Conservation (phyloP, 2,888 invertebrate species). For the Oscheius sp. region DNA sequence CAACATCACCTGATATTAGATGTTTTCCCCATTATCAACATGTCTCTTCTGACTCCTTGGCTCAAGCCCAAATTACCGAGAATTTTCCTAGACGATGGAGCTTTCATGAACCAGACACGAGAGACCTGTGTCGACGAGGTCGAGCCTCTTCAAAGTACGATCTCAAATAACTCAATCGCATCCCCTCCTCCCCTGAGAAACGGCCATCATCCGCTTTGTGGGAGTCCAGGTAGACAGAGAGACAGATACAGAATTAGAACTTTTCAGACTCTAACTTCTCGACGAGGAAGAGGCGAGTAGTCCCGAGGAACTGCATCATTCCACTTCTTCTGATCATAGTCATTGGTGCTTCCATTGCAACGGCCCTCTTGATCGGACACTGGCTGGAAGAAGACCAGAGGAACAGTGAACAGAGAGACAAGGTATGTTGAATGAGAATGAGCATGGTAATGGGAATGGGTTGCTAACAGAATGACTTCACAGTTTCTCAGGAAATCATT, state of each 20-base stretch:
- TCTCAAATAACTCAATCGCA: not conserved
- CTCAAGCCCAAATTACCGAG: not conserved
- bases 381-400: slow-evolving; percentile 58
- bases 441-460: not conserved
- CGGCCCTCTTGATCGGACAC: slow-evolving; percentile 66
- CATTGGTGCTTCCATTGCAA: slow-evolving; percentile 62
- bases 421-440: slow-evolving; percentile 8
- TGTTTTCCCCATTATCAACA: slow-evolving; percentile 6
- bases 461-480: no score
- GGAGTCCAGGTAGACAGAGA: slow-evolving; percentile 10
- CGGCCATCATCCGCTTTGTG: slow-evolving; percentile 20
- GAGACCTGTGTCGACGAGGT: slow-evolving; percentile 36
- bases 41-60: not conserved
- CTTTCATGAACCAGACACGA: slow-evolving; percentile 12
- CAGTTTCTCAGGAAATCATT: not conserved
- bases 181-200: not conserved
- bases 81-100: slow-evolving; percentile 12
- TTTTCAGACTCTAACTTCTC: slow-evolving; percentile 12
- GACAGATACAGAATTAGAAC: no score
- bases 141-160: slow-evolving; percentile 28
- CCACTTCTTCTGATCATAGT: slow-evolving; percentile 62
- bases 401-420: not conserved
- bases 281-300: slow-evolving; percentile 78
- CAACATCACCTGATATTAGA: slow-evolving; percentile 25
- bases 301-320: slow-evolving; percentile 58